Percentiles rank a stretch among this genome's conserved stretches.
These are phyloP conservation scores for Microtus pennsylvanicus DNA, from an alignment of 2,113 vertebrate genomes.

Conservation along the genomic window DNA sequence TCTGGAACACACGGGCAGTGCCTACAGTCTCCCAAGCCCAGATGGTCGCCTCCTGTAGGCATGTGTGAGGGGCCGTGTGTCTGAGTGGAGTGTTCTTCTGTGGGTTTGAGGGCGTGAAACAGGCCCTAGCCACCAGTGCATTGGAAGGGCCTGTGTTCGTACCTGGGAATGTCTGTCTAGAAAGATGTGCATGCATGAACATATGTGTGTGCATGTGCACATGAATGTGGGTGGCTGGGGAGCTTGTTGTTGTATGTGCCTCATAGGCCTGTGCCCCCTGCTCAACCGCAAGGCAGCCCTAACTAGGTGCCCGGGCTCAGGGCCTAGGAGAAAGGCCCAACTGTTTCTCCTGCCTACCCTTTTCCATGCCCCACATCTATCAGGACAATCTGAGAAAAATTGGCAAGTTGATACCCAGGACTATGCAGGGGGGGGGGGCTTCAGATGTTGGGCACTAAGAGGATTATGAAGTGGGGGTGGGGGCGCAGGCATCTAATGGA, in stretches of 20 bases:
- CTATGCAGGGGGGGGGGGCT: not conserved
- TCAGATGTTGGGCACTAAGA: not conserved
- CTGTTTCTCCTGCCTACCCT: not conserved
- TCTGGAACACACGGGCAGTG: not conserved
- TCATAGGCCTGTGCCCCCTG: not conserved
- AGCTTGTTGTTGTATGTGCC: too few relatives aligned
- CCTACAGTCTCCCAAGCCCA: slow-evolving; percentile 47
- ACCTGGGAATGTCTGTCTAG: not conserved
- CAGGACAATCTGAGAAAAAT: not conserved
- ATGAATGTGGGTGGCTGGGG: not conserved
- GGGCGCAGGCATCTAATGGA: not conserved
- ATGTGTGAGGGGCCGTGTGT: not conserved
- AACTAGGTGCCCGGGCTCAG: not conserved
- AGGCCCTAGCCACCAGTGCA: not conserved
- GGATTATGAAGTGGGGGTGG: not conserved
- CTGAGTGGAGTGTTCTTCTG: not conserved
- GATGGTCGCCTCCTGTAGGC: slow-evolving; percentile 35
- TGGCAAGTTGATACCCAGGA: not conserved
- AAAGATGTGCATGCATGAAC: not conserved
- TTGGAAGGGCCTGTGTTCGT: not conserved
- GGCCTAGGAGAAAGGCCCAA: not conserved
- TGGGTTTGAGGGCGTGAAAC: not conserved
- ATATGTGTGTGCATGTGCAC: rapidly evolving
- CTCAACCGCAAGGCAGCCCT: not conserved
- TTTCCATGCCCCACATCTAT: not conserved